phyloP scores from a whole-genome alignment of 2,113 vertebrate genomes.

The Oreochromis niloticus region DNA sequence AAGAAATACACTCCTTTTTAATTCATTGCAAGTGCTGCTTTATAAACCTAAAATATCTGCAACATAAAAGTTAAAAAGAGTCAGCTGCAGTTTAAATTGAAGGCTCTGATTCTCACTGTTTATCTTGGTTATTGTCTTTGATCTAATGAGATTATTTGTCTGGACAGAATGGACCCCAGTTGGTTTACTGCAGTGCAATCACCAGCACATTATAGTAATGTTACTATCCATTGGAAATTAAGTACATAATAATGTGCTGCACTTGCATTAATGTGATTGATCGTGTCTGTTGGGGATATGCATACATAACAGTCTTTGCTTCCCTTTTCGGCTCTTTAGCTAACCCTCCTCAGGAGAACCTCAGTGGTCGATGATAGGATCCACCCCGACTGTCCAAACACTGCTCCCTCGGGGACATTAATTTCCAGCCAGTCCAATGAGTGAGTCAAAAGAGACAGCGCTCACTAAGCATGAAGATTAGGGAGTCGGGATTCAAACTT shows the following conservation, averaged over 20 bases:
- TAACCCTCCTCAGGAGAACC: slow-evolving; percentile 10
- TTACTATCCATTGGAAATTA: slow-evolving; percentile 33
- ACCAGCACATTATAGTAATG: slow-evolving; percentile 26
- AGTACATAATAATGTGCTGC: slow-evolving; percentile 38
- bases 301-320: slow-evolving; percentile 1
- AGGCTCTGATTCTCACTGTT: slow-evolving; percentile 4
- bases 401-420: slow-evolving; percentile 37
- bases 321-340: background rate
- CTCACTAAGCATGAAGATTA: slow-evolving; percentile 39
- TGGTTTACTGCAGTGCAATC: slow-evolving; percentile 18
- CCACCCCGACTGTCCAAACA: slow-evolving; percentile 45
- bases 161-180: slow-evolving; percentile 7
- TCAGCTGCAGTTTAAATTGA: background rate
- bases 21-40: background rate
- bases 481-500: slow-evolving; percentile 20
- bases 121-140: slow-evolving; percentile 41
- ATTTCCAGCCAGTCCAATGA: slow-evolving; percentile 41
- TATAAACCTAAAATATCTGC: background rate
- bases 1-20: background rate
- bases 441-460: slow-evolving; percentile 8
- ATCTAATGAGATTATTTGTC: slow-evolving; percentile 47
- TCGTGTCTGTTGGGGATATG: slow-evolving; percentile 28
- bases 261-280: slow-evolving; percentile 51
- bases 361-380: slow-evolving; percentile 43
- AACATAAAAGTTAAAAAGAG: background rate